These are phyloP conservation scores for Sepioteuthis lessoniana DNA, from an alignment of 2,888 invertebrate species.

Conservation along the genomic window DNA sequence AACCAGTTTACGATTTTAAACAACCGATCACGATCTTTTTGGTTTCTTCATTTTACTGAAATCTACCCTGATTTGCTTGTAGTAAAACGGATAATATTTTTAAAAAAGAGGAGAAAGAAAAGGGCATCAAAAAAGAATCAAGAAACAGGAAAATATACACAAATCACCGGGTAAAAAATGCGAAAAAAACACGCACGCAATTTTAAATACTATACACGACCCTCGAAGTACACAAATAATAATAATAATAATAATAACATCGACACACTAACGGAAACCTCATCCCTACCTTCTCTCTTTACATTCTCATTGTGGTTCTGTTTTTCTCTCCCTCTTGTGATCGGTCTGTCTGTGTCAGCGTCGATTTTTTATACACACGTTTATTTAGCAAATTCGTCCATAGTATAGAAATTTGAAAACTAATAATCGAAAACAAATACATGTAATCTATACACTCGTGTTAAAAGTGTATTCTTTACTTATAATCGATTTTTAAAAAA, in stretches of 20 bases:
- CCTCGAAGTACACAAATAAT: not conserved
- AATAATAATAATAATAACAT: not conserved
- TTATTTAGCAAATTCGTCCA: not conserved
- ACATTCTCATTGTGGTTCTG: not conserved
- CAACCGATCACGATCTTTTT: not conserved
- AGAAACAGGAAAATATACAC: not conserved
- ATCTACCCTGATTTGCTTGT: not conserved
- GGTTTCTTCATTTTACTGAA: not conserved
- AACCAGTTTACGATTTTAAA: not conserved
- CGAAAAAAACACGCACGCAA: not conserved
- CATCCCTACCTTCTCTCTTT: not conserved
- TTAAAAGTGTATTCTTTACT: not conserved
- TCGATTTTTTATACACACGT: not conserved
- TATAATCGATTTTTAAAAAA: not conserved
- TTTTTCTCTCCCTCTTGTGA: not conserved
- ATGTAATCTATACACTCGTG: not conserved
- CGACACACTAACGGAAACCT: not conserved
- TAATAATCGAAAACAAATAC: not conserved
- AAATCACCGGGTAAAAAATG: not conserved
- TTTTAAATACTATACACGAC: not conserved
- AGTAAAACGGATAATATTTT: not conserved
- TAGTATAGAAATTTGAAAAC: not conserved
- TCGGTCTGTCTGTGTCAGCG: not conserved
- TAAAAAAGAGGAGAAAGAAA: not conserved
- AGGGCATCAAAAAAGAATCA: not conserved